phyloP scores from a whole-genome alignment of 2,113 vertebrate species.

The Sminthopsis crassicaudata region DNA sequence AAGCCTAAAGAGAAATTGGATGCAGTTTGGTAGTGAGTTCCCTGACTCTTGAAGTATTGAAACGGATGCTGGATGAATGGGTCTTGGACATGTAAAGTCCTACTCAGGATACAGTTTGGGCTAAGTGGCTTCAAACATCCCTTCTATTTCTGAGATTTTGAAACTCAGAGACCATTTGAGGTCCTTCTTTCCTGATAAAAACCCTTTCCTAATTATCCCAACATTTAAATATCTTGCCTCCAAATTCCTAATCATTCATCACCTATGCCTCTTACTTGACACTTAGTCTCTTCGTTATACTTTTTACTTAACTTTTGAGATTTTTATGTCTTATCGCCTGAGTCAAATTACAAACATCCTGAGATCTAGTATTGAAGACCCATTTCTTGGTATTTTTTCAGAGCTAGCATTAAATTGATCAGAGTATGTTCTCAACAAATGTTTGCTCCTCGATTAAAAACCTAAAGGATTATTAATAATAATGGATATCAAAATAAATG shows the following conservation, averaged over 20 bases:
- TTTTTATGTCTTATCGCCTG: background rate
- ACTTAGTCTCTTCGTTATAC: background rate
- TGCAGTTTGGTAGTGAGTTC: background rate
- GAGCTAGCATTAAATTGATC: background rate
- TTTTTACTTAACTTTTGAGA: background rate
- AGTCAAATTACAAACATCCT: background rate
- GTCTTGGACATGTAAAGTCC: background rate
- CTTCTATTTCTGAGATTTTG: background rate
- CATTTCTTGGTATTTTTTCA: constrained; percentile 4
- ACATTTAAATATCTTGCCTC: background rate
- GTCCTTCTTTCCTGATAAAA: background rate
- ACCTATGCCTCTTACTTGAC: background rate
- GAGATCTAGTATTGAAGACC: background rate
- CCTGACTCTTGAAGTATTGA: background rate
- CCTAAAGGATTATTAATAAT: background rate
- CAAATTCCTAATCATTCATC: background rate
- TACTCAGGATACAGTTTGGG: background rate
- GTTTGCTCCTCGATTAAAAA: constrained; percentile 36
- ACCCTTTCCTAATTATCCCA: background rate
- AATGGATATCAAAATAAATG: background rate
- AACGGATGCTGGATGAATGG: background rate
- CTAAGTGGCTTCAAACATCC: background rate
- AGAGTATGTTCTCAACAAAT: background rate
- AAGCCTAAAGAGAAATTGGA: background rate
- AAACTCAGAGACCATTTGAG: background rate